Conservation (phyloP, 37 sponge, comb jelly and placozoan species). For the Mnemiopsis leidyi region DNA sequence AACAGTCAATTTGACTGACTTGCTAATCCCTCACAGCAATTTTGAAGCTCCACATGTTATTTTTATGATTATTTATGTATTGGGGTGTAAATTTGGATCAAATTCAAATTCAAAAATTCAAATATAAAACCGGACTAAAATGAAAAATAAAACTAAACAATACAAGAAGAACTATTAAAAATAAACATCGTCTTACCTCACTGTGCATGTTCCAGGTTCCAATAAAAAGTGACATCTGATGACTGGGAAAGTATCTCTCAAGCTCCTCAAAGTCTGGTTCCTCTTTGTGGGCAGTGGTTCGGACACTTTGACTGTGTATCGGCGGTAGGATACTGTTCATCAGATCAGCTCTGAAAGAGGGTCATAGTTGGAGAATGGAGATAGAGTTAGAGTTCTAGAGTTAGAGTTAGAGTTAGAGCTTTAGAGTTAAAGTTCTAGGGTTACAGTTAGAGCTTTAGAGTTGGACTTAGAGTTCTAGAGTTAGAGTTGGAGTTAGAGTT, state of each 20-base stretch:
- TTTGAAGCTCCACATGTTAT: too few species aligned
- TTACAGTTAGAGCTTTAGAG: background rate
- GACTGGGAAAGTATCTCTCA: constrained; percentile 57
- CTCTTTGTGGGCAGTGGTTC: background rate
- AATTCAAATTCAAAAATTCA: too few species aligned
- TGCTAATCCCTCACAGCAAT: too few species aligned
- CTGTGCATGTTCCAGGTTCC: constrained; percentile 69
- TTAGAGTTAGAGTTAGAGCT: background rate
- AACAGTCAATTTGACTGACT: too few species aligned
- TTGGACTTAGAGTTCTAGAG: background rate
- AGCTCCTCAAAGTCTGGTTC: constrained; percentile 66
- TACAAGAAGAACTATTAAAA: too few species aligned
- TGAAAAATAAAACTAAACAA: too few species aligned
- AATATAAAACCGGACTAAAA: too few species aligned
- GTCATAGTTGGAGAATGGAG: background rate
- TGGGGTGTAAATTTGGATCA: too few species aligned
- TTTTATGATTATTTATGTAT: too few species aligned
- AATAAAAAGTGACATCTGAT: constrained; percentile 59
- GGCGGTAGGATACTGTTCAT: constrained; percentile 48
- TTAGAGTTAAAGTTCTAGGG: background rate
- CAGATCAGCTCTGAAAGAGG: background rate
- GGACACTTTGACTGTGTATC: constrained; percentile 18
- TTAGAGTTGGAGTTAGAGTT: too few species aligned
- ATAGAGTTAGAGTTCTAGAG: too few species aligned
- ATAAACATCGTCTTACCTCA: too few species aligned